Percentiles rank a stretch among this genome's conserved stretches.
Evolutionary conservation across 2,113 vertebrate species (phyloP).

Genomic region (Macroglossus sobrinus): DNA sequence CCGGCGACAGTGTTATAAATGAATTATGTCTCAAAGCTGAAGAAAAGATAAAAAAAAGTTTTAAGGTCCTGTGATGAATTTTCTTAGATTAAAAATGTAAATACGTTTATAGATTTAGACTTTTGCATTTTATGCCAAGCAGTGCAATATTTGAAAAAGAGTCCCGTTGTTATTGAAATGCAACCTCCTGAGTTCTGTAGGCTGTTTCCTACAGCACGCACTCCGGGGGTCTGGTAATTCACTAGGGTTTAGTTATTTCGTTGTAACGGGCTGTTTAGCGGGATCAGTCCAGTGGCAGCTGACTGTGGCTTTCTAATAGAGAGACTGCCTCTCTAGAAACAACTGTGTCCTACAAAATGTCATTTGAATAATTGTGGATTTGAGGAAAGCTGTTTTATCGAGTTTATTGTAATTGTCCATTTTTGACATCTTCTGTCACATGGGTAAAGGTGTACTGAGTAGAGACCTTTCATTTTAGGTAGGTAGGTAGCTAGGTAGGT

Average conservation of each 20-base stretch:
- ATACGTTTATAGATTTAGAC: not conserved
- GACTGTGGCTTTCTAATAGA: not conserved
- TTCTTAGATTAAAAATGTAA: not conserved
- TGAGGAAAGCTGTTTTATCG: not conserved
- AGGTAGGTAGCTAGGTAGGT: not conserved
- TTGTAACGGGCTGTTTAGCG: not conserved
- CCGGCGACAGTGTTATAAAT: not conserved
- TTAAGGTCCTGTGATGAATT: not conserved
- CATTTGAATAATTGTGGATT: not conserved
- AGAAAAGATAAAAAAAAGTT: not conserved
- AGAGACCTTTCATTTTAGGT: not conserved
- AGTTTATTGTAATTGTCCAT: not conserved
- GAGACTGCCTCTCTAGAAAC: not conserved
- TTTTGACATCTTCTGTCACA: not conserved
- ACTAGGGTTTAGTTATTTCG: not conserved
- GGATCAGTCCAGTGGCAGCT: not conserved
- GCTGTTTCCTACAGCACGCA: not conserved
- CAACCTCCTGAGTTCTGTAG: not conserved
- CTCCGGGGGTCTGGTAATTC: conserved; percentile 7
- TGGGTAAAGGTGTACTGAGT: not conserved
- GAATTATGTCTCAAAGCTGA: not conserved
- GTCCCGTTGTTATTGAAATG: not conserved
- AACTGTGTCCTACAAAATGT: not conserved
- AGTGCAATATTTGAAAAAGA: conserved; percentile 1
- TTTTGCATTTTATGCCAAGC: not conserved